Evolutionary conservation across 2,113 vertebrate genomes (phyloP), one percentile per base, ranked within the genome.

Genomic region (Centrocercus urophasianus): DNA sequence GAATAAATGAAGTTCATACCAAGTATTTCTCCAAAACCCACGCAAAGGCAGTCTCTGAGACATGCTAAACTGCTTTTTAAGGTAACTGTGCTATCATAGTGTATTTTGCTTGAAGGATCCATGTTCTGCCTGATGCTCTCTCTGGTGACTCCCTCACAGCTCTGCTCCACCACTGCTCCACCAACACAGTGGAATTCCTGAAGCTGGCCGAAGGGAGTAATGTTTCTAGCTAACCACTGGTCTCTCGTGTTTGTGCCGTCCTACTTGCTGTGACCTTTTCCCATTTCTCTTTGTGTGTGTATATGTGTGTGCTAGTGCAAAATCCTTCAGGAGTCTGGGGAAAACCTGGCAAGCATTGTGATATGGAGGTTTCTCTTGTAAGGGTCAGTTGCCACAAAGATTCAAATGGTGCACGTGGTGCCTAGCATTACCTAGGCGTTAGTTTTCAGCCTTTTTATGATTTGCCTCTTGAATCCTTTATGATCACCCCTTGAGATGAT

Each of bases 221-320:
- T 1, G 1, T 76, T 83, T 80, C 34, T 59, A 59, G 42, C 22
- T 43, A 40, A 40, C 36, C 36, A 42, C 36, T 56, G 36, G 14
- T 40, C 50, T 75, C 43, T 47, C 47, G 5, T 38, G 21, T 38
- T 83, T 69, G 43, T 73, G 30, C 17, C 9, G 64, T 50, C 2
- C 7, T 10, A 25, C 25, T 19, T 32, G 14, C 40, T 52, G 40
- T 30, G 80, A 16, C 28, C 25, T 56, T 65, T 80, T 28, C 61
- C 34, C 13, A 2, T 70, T 63, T 34, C 19, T 66, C 2, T 72
- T 20, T 54, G 20, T 40, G 8, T 34, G 9, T 7, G 40, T n/a
- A 12, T 36, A 20, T 36, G 11, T 4, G 2, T 30, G 36, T 32
- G 27, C 0, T 0, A 5, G 18, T 32, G 61, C 27, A 60, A 32